phyloP scores from a whole-genome alignment of 2,113 vertebrate genomes.

The Porphyrio hochstetteri region DNA sequence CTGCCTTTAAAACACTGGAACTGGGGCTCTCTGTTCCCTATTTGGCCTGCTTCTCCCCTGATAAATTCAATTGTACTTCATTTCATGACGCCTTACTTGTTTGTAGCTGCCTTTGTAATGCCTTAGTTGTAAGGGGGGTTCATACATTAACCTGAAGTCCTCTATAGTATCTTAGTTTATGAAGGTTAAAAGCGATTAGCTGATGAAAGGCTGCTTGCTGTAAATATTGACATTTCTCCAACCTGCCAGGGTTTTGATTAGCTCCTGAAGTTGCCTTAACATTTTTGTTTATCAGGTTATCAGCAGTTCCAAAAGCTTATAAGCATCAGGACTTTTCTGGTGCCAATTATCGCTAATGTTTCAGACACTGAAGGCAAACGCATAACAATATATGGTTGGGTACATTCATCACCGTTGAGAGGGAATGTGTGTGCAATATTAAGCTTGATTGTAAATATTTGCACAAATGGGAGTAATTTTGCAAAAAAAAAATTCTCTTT shows the following conservation, averaged over 20 bases:
- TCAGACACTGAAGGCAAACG: not conserved
- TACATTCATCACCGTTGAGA: not conserved
- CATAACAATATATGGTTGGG: not conserved
- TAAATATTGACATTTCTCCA: constrained; percentile 73
- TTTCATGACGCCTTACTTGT: constrained; percentile 47
- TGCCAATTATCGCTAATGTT: not conserved
- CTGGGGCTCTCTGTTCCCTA: constrained; percentile 38
- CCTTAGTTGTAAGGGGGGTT: constrained; percentile 67
- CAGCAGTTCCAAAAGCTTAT: constrained; percentile 40
- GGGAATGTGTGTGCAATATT: not conserved
- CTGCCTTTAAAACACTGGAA: constrained; percentile 42
- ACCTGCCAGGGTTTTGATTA: constrained; percentile 59
- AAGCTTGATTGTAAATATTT: constrained; percentile 19
- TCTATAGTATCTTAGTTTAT: constrained; percentile 63
- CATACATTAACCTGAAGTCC: constrained; percentile 70
- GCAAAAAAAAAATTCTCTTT: not conserved
- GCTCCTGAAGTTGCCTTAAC: constrained; percentile 63
- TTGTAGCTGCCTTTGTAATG: constrained; percentile 71
- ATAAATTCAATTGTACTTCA: constrained; percentile 64
- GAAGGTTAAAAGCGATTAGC: constrained; percentile 74
- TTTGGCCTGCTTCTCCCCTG: constrained; percentile 48
- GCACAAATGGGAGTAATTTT: constrained; percentile 4
- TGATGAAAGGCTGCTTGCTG: constrained; percentile 73
- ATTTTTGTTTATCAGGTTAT: constrained; percentile 65
- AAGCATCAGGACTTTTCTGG: constrained; percentile 10